Conservation (phyloP, 2,888 invertebrate genomes). For the Drosophila sordidula region DNA sequence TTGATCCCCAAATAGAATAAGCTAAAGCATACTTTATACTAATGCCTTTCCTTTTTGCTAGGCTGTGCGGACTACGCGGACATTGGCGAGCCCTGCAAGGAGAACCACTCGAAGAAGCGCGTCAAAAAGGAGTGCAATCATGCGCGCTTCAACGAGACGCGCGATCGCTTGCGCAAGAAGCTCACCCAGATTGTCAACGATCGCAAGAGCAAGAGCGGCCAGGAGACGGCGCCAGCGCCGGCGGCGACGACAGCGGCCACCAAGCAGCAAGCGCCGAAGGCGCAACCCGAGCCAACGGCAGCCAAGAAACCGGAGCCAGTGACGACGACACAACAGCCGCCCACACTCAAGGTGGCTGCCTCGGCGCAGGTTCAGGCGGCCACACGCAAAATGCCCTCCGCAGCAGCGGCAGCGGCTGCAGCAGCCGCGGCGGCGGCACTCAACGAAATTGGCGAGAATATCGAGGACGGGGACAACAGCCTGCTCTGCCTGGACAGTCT, state of each 20-base stretch:
- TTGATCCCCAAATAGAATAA: background rate
- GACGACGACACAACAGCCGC: slow-evolving; percentile 45
- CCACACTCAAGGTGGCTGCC: slow-evolving; percentile 62
- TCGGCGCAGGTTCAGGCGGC: slow-evolving; percentile 64
- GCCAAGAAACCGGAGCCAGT: slow-evolving; percentile 31
- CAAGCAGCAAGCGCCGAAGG: slow-evolving; percentile 16
- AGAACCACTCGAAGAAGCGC: slow-evolving; percentile 84
- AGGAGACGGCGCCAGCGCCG: slow-evolving; percentile 24
- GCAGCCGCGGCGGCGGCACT: slow-evolving; percentile 63
- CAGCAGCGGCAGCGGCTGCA: slow-evolving; percentile 50
- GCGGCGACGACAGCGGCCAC: background rate
- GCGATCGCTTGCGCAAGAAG: slow-evolving; percentile 84
- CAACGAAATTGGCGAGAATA: slow-evolving; percentile 49
- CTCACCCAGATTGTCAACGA: slow-evolving; percentile 83
- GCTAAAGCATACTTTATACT: background rate
- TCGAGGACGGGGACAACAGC: slow-evolving; percentile 77
- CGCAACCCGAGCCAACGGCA: slow-evolving; percentile 3
- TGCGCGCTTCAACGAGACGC: slow-evolving; percentile 84
- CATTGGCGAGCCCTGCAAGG: slow-evolving; percentile 83
- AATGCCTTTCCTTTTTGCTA: slow-evolving; percentile 13
- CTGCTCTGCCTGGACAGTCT: slow-evolving; percentile 79
- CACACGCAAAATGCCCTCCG: slow-evolving; percentile 44
- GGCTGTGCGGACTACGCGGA: slow-evolving; percentile 83
- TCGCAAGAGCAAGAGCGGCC: slow-evolving; percentile 77
- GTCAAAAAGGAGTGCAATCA: slow-evolving; percentile 85